Base-by-base conservation (phyloP, 2,113 vertebrate species). In the Callorhinus ursinus region DNA sequence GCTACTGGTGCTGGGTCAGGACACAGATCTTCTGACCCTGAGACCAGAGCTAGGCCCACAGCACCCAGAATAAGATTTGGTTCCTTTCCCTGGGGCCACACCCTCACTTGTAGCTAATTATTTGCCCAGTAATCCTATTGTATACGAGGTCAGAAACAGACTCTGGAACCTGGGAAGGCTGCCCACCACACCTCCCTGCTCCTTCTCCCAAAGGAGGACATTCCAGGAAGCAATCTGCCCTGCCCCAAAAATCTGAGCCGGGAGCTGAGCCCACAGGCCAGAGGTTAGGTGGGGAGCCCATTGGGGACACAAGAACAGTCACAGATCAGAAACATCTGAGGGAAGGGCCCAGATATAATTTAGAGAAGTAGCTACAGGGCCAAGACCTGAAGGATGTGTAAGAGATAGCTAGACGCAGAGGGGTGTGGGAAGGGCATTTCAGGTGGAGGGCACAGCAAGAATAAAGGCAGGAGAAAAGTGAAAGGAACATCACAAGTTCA, bases 81-180 rank as follows among this genome's bases (percentile, higher is more conserved):
- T 19, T 82, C 72, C 14, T 72, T 33, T 89, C 67, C 79, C 36
- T 74, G 65, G 12, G 7, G 5, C 33, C 33, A 87, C 4, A 22
- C 19, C 24, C 71, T 96, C 13, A 51, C 57, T 93, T 49, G 21
- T 55, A 81, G 51, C 63, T 80, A 88, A 53, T 97, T 95, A 69
- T 81, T 80, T 93, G 4, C 36, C 57, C 65, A 36, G 42, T 82
- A 84, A 97, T 90, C 69, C 36, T 94, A 49, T 84, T 90, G 36
- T 49, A 28, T 6, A 84, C 12, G 63, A 26, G 28, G 0, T 79
- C 55, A 46, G 9, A 97, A 97, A 82, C 26, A 57, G 18, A 33
- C 12, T 93, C 49, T 46, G 82, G 55, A 14, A 9, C n/a, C 33
- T 61, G 10, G 53, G 26, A 96, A 28, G 4, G 18, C 33, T 82